Conservation (phyloP, 2,888 invertebrate species). For the Monochamus alternatus region DNA sequence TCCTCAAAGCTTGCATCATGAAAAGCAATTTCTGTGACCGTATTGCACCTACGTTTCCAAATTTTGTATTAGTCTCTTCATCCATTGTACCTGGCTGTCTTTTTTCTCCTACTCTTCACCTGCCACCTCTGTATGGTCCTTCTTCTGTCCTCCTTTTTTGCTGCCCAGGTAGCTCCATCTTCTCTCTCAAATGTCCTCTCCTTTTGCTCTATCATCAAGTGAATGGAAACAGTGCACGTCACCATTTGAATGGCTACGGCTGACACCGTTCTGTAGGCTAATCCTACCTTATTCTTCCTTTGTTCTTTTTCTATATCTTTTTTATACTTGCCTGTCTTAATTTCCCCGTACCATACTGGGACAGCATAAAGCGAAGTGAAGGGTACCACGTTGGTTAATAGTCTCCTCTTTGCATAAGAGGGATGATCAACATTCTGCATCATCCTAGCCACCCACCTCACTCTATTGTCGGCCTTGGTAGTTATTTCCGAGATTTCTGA, state of each 20-base stretch:
- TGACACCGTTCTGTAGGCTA: not conserved
- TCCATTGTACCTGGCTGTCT: not conserved
- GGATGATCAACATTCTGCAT: too few species aligned
- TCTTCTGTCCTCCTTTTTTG: not conserved
- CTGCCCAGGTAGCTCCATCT: not conserved
- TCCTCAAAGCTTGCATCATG: slow-evolving; percentile 5
- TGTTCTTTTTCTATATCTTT: not conserved
- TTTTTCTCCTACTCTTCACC: too few species aligned
- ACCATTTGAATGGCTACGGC: not conserved
- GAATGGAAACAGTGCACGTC: not conserved
- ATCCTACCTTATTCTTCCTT: not conserved
- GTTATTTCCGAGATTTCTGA: too few species aligned
- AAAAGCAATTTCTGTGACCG: not conserved
- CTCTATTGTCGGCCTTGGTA: too few species aligned
- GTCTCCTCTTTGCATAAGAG: not conserved
- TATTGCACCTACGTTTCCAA: not conserved
- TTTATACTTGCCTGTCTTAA: not conserved
- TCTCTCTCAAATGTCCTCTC: not conserved
- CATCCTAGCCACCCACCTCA: too few species aligned
- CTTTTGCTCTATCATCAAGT: not conserved
- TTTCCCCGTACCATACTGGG: slow-evolving; percentile 2
- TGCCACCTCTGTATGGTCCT: too few species aligned
- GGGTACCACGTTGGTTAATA: not conserved
- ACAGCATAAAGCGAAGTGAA: slow-evolving; percentile 1
- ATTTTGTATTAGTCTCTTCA: slow-evolving; percentile 1